Base-by-base conservation (phyloP, 2,888 invertebrate species). In the Achlya flavicornis region DNA sequence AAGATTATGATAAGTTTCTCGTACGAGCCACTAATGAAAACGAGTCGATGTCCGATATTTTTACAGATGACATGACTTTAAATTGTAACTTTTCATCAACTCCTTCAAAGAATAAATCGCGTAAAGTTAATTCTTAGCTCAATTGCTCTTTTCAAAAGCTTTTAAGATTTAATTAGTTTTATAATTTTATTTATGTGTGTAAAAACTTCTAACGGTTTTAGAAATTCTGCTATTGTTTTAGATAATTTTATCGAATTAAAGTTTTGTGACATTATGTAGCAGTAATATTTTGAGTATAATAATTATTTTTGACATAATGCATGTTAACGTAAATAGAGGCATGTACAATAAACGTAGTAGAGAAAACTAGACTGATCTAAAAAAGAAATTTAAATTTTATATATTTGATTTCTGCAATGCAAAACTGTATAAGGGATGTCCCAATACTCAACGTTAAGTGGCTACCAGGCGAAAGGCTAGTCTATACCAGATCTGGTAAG, bases 71-170 rank as follows among this genome's bases (percentile, higher is more conserved):
- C 26, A 80, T 94, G 81, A 87, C 91, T 0, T 92, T 92, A 61
- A 90, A 89, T 69, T 92, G 92, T 69, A 93, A 93, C 65, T 93
- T 91, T 67, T 92, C 93, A 3, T 94, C 94, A 3, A 94, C 94
- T 19, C 94, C 94, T 14, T 94, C 93, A 3, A 93, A 93, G 70
- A 93, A 86, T 70, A 92, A 93, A 74, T 73, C 87, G 14, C 87
- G 90, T n/a, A 88, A 86, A 76, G 75, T 84, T 63, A 78, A 86
- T 66, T 83, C 81, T 46, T 88, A 84, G 73, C 64, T 41, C 12
- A 41, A 12, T 41, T 11, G 3, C 41, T 11, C 12, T 41, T 38
- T 38, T 38, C 38, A 41, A 41, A 26, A 58, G 41, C 46, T 65
- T 58, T 68, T 63, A 63, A 65, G 61, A 33, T 62, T 58, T 61